phyloP scores from a whole-genome alignment of 53 echinoderm and acorn worm species.

The Echinarachnius parma region DNA sequence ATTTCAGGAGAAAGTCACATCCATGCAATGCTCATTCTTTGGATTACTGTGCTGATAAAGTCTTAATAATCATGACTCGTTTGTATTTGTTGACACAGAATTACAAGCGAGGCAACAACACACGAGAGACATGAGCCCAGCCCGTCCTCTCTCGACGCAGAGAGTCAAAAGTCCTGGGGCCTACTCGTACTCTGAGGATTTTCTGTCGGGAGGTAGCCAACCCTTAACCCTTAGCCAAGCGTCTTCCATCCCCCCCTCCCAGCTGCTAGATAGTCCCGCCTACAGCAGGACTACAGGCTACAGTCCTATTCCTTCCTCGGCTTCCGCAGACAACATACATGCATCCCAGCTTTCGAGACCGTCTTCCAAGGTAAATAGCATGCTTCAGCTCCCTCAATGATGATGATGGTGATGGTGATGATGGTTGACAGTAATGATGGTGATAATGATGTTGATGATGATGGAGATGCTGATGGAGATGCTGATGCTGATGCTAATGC shows the following conservation, averaged over 20 bases:
- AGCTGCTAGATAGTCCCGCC: slow-evolving; percentile 9
- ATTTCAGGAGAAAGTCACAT: too few relatives aligned
- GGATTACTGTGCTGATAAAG: too few relatives aligned
- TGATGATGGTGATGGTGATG: not conserved
- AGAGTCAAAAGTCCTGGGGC: not conserved
- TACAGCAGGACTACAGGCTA: not conserved
- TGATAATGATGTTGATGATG: not conserved
- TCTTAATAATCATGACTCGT: too few relatives aligned
- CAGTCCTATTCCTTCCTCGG: slow-evolving; percentile 18
- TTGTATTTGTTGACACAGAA: too few relatives aligned
- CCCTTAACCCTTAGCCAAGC: too few relatives aligned
- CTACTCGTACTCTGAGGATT: slow-evolving; percentile 27
- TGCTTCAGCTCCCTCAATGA: too few relatives aligned
- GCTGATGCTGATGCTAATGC: not conserved
- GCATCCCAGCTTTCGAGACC: not conserved
- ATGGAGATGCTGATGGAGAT: not conserved
- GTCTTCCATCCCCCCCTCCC: not conserved
- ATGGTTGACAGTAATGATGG: not conserved
- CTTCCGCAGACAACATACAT: slow-evolving; percentile 31
- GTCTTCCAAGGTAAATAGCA: too few relatives aligned
- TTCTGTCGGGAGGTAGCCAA: too few relatives aligned
- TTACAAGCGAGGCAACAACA: too few relatives aligned
- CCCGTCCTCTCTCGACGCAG: not conserved
- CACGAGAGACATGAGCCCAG: slow-evolving; percentile 5
- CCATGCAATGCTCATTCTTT: too few relatives aligned